These are phyloP conservation scores for Heliconius hortense DNA, from an alignment of 2,888 invertebrate genomes.

Conservation along the genomic window DNA sequence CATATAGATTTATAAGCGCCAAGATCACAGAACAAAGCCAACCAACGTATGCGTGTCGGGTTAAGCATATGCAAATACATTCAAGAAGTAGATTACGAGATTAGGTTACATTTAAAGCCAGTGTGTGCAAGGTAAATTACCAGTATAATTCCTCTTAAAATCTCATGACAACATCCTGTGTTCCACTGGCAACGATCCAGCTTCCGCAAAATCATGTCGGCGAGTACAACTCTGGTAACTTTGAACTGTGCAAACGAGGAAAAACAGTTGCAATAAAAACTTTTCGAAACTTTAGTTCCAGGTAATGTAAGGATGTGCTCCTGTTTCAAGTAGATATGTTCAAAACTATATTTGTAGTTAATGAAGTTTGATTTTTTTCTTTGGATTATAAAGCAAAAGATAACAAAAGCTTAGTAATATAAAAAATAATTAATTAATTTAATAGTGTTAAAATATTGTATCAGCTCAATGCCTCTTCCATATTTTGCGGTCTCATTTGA, in stretches of 20 bases:
- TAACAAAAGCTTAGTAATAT: not conserved
- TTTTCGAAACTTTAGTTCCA: constrained; percentile 33
- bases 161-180: constrained; percentile 63
- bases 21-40: constrained; percentile 21
- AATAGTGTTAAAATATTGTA: too few species aligned
- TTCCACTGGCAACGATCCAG: constrained; percentile 60
- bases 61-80: constrained; percentile 21
- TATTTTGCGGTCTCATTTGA: too few species aligned
- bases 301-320: constrained; percentile 29
- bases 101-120: constrained; percentile 21
- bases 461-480: too few species aligned
- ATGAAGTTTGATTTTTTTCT: too few species aligned
- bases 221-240: constrained; percentile 36
- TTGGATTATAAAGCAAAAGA: not conserved
- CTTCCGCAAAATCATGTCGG: constrained; percentile 41
- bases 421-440: not conserved
- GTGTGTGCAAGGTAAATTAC: constrained; percentile 28
- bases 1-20: constrained; percentile 7
- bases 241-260: constrained; percentile 39
- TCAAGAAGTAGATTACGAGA: constrained; percentile 30
- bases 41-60: constrained; percentile 1
- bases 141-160: constrained; percentile 44
- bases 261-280: constrained; percentile 42
- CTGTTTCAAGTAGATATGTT: constrained; percentile 7
- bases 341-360: constrained; percentile 3